Evolutionary conservation across 2,888 invertebrate genomes (phyloP), one percentile per base, ranked within the genome.

Genomic region (Rhagonycha lutea): DNA sequence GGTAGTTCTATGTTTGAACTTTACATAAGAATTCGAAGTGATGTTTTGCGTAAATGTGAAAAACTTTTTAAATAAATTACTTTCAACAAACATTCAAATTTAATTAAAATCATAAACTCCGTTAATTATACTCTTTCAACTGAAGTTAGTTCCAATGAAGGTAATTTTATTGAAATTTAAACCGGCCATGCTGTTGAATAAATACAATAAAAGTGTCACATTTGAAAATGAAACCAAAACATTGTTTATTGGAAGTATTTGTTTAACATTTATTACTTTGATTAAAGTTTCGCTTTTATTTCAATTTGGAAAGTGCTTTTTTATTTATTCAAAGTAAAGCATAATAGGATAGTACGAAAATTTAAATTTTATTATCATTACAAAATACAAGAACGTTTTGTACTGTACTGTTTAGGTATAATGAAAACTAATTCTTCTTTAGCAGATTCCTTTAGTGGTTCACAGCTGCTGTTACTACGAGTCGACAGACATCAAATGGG

Each of bases 401-500:
- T n/a, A 7, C 47, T 47, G 12, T n/a, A 32, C 12, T 32, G 5
- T 32, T 47, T 47, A 47, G 47, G 8, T 47, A 47, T 47, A 47
- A 47, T 47, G 47, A 47, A 47, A 47, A 47, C 47, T 47, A 47
- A 47, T 47, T 47, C 47, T 47, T 73, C 69, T 73, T 24, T 63
- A 73, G 69, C 70, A 70, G 74, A 74, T 26, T 69, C 74, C 26
- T 70, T 87, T 81, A 89, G 88, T 73, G 92, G 91, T 1, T 90
- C 91, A 77, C 87, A 88, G 68, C 85, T 92, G 79, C 87, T 89
- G 68, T 89, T 92, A 76, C 86, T 89, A 79, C 89, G 89, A 82
- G 89, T 92, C 71, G 90, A 91, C 73, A 87, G 92, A 65, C 88
- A 89, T 78, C 92, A 92, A 85, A 92, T 91, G 89, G 92, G 91